Conservation (phyloP, 1,140 invertebrate genomes). For the Megalonaias nervosa region DNA sequence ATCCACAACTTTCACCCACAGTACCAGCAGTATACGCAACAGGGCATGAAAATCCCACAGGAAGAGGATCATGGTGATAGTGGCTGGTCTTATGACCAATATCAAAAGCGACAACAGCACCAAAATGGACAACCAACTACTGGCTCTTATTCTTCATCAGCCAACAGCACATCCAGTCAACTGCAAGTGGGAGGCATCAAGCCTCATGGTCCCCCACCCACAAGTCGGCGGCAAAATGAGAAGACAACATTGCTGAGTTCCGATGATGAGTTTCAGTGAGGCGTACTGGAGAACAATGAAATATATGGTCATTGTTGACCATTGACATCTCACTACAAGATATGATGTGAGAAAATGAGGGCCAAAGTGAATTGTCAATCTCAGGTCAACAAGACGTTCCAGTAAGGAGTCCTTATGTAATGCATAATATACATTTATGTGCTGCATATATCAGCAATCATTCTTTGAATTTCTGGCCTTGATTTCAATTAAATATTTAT, state of each 20-base stretch:
- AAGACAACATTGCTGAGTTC: constrained; percentile 96
- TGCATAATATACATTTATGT: too few species aligned
- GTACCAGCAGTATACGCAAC: constrained; percentile 99
- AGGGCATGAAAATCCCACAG: constrained; percentile 71
- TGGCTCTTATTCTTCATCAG: neutral
- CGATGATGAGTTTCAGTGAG: constrained; percentile 95
- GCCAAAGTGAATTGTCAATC: too few species aligned
- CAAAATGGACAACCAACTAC: constrained; percentile 34
- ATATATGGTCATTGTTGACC: too few species aligned
- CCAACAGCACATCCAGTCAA: constrained; percentile 9
- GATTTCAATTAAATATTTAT: too few species aligned
- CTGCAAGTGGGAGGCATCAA: neutral
- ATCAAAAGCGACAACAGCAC: constrained; percentile 43
- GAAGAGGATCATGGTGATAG: constrained; percentile 55
- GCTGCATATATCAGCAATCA: too few species aligned
- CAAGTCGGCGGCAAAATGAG: constrained; percentile 80
- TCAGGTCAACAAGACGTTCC: too few species aligned
- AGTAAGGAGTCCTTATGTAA: too few species aligned
- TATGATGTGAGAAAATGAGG: too few species aligned
- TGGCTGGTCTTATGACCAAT: constrained; percentile 56
- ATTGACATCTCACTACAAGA: too few species aligned
- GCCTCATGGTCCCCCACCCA: constrained; percentile 15
- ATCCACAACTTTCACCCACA: constrained; percentile 99
- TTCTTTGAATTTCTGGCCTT: too few species aligned
- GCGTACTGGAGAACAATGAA: too few species aligned